These are phyloP conservation scores for Xenopus laevis DNA, from an alignment of 2,113 vertebrate genomes.

Conservation along the genomic window DNA sequence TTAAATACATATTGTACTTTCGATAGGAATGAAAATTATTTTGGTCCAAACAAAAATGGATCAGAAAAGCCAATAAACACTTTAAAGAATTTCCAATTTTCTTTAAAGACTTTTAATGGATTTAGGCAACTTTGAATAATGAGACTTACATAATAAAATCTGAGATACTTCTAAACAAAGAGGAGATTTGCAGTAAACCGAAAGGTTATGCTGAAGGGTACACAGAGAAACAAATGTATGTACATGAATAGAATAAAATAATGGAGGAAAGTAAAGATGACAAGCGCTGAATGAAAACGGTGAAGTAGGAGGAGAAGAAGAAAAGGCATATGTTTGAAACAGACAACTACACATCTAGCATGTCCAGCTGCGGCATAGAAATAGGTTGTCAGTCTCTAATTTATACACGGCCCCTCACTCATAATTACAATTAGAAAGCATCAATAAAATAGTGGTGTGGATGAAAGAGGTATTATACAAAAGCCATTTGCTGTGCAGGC, in stretches of 20 bases:
- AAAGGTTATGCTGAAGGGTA: constrained; percentile 82
- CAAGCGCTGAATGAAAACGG: constrained; percentile 5
- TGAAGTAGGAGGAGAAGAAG: constrained; percentile 60
- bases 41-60: constrained; percentile 99
- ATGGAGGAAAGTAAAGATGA: constrained; percentile 74
- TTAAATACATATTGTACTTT: too few species aligned
- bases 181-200: constrained; percentile 78
- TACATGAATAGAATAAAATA: constrained; percentile 91
- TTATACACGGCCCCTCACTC: constrained; percentile 75
- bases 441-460: constrained; percentile 63
- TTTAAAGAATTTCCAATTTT: constrained; percentile 99
- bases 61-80: constrained; percentile 99
- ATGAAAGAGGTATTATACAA: constrained; percentile 68
- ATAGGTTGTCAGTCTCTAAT: constrained; percentile 63
- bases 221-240: constrained; percentile 82
- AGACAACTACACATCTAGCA: constrained; percentile 84
- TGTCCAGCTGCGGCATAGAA: constrained; percentile 72
- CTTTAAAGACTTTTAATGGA: constrained; percentile 95
- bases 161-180: constrained; percentile 91
- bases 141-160: constrained; percentile 99
- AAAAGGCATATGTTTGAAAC: constrained; percentile 80
- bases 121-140: constrained; percentile 99
- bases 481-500: constrained; percentile 68
- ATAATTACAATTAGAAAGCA: constrained; percentile 60
- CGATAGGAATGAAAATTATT: too few species aligned